Percentiles rank a stretch among this genome's conserved stretches.
These are phyloP conservation scores for Melanotaenia boesemani DNA, from an alignment of 2,797 vertebrate species.

Conservation along the genomic window DNA sequence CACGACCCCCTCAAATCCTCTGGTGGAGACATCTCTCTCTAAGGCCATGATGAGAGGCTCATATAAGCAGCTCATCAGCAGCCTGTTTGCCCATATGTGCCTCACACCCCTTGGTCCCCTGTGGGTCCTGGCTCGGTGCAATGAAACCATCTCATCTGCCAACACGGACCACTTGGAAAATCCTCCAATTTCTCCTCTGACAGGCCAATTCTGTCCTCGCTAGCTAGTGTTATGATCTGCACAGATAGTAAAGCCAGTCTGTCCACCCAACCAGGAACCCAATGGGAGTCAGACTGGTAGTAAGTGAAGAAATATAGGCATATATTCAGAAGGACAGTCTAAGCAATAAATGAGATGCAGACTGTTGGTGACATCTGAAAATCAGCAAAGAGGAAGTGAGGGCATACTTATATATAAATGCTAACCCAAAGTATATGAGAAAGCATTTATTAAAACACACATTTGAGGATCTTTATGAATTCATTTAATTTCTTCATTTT, in stretches of 20 bases:
- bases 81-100: conserved; percentile 84
- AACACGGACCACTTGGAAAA: conserved; percentile 72
- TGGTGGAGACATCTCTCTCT: conserved; percentile 66
- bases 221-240: conserved; percentile 60
- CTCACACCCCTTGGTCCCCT: conserved; percentile 79
- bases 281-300: conserved; percentile 15
- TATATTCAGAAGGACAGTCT: conserved; percentile 13
- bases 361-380: conserved; percentile 17
- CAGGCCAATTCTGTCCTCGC: conserved; percentile 60
- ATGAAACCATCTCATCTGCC: conserved; percentile 82
- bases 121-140: conserved; percentile 75
- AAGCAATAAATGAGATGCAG: conserved; percentile 27
- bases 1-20: conserved; percentile 59
- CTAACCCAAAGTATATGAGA: not conserved
- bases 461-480: conserved; percentile 1
- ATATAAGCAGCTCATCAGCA: conserved; percentile 81
- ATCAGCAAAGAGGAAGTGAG: conserved; percentile 1
- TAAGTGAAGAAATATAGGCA: conserved; percentile 7
- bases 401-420: not conserved
- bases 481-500: conserved; percentile 1
- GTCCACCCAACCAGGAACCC: conserved; percentile 28
- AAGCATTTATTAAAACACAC: conserved; percentile 6
- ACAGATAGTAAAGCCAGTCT: conserved; percentile 30
- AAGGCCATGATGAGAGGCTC: conserved; percentile 73
- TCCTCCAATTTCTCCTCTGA: conserved; percentile 49